Evolutionary conservation across 64 coral and sea anemone genomes (phyloP), one percentile per base, ranked within the genome.

Genomic region (Actinia tenebrosa): DNA sequence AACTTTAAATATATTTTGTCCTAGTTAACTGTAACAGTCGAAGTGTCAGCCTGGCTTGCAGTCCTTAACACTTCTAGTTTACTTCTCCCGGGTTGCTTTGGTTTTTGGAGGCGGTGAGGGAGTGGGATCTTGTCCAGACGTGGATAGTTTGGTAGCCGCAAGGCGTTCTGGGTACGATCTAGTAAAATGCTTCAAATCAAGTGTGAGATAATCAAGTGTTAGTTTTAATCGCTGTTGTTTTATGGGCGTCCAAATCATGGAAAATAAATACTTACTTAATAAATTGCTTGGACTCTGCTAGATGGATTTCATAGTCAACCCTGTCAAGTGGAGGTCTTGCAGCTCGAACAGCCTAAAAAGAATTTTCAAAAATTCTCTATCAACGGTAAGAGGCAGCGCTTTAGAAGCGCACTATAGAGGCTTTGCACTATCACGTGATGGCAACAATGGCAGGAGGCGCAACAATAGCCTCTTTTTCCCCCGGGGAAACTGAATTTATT

Each of bases 251-350:
- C 0, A 50, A 50, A 50, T 50, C 7, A 50, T 50, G 47, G 47
- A 50, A 50, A 50, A 50, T 50, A 50, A 50, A 50, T 0, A 93
- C 91, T 91, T 85, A 96, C 94, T 96, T 96, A 30, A 96, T 87
- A 88, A 96, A 93, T 43, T 96, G 94, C 81, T 96, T 96, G 25
- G 93, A 81, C 68, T 96, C 94, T 64, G 88, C 88, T 26, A 96
- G 87, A 47, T 96, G 94, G 16, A 77, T 85, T 66, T 96, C 94
- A 22, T 88, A 88, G 11, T 87, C 86, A 16, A 90, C 94, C 80
- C 88, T 82, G 42, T 64, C 86, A 45, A 52, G 50, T 45, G 94
- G 94, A 54, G 94, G 88, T 63, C 89, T 96, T 50, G 86, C 47
- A 87, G 87, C 83, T 23, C 72, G 71, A 19, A 96, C 79, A 79